Base-by-base conservation (phyloP, 1,140 invertebrate species). In the Penaeus japonicus region DNA sequence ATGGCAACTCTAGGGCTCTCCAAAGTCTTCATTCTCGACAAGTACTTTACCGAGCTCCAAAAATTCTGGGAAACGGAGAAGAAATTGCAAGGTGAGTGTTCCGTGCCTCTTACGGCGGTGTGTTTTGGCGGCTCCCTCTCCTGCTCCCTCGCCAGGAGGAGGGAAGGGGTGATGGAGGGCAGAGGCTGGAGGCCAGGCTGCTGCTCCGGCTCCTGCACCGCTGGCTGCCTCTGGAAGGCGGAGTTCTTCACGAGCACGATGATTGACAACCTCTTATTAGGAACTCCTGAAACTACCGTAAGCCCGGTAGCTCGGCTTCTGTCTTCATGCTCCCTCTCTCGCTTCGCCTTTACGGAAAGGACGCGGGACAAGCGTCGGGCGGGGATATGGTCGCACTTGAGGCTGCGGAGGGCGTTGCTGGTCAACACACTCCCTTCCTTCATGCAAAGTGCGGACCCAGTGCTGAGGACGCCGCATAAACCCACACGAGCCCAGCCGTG, bases 41-140 rank as follows among this genome's bases (percentile, higher is more conserved):
- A 98, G 93, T 98, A 98, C 93, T 98, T 98, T 93, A 98, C 96
- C 89, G 97, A 98, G 94, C 94, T 98, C 93, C 97, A 98, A 93
- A 98, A 98, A 94, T 98, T 97, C 94, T 98, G 97, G 97, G 97
- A 98, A 93, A 98, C 97, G 82, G 97, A 98, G 93, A 97, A 97
- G 93, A 97, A 97, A 94, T 94, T 98, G 91, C 97, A 98, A 97
- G 97, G 97, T 97, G 95, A 92, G 92, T 89, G 59, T 54, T 53
- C 22, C 59, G 24, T 32, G 0, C 22, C 24, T 32, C n/a, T 73
- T 32, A 24, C 65, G 32, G 65, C 65, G 18, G n/a, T 24, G 17
- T 24, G 17, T 54, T 22, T 27, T 70, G 65, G 65, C 3, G 39
- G 39, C 39, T 39, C 39, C 39, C 12, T 39, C 39, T 1, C 39